Conservation (phyloP, 1,140 invertebrate genomes). For the Carposina sasakii region DNA sequence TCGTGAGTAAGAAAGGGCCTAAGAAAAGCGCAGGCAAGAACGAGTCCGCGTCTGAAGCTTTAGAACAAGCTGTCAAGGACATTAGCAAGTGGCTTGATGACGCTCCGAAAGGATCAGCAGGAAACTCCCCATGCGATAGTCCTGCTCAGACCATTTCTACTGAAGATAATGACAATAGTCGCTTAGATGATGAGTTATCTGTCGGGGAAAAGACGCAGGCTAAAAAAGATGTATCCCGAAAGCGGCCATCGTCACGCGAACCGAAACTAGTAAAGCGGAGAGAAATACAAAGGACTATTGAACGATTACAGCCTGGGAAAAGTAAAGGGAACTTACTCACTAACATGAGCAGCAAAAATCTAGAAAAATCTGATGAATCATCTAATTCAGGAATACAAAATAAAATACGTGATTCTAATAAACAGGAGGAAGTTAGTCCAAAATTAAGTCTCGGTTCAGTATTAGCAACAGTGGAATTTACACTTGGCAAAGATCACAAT, state of each 20-base stretch:
- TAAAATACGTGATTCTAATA: constrained; percentile 73
- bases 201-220: constrained; percentile 44
- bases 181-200: constrained; percentile 51
- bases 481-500: constrained; percentile 74
- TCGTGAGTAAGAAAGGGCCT: constrained; percentile 35
- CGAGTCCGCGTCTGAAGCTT: constrained; percentile 80
- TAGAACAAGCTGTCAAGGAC: constrained; percentile 90
- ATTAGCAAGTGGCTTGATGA: constrained; percentile 92
- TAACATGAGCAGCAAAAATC: constrained; percentile 68
- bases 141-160: constrained; percentile 52
- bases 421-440: constrained; percentile 77
- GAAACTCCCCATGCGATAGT: constrained; percentile 78
- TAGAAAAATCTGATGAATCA: constrained; percentile 65
- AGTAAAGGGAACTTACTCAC: constrained; percentile 87
- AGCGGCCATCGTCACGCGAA: constrained; percentile 57
- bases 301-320: constrained; percentile 86
- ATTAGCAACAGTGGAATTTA: constrained; percentile 77
- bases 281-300: constrained; percentile 86
- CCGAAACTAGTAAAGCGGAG: constrained; percentile 74
- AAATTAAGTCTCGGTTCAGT: constrained; percentile 88
- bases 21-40: constrained; percentile 67
- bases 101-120: constrained; percentile 81
- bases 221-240: constrained; percentile 58
- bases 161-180: constrained; percentile 61
- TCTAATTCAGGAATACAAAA: constrained; percentile 51